Conservation (phyloP, 2,113 vertebrate genomes). For the Xyrauchen texanus region DNA sequence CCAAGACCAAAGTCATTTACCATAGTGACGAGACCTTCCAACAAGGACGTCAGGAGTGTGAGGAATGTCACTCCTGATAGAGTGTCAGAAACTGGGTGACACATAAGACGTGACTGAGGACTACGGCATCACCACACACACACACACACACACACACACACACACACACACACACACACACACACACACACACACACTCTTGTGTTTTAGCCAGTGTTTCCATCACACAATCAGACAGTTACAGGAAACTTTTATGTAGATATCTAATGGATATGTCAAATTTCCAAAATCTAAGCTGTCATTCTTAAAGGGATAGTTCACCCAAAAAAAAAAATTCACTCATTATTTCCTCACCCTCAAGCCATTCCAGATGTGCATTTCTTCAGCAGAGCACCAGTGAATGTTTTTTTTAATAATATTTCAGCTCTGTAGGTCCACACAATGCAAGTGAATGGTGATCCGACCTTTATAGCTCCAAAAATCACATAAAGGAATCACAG, state of each 20-base stretch:
- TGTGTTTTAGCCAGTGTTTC: background rate
- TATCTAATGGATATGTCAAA: background rate
- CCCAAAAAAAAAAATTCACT: no score
- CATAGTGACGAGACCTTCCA: conserved; percentile 55
- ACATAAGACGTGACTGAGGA: background rate
- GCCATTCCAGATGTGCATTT: no score
- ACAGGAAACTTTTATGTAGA: conserved; percentile 25
- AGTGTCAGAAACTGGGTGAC: background rate
- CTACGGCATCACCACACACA: background rate
- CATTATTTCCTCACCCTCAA: no score
- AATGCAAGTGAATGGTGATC: no score
- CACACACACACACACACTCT: background rate
- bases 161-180: background rate
- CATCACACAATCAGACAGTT: conserved; percentile 26
- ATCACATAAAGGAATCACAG: no score
- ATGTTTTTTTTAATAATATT: no score
- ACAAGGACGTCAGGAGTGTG: conserved; percentile 52
- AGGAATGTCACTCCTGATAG: conserved; percentile 54
- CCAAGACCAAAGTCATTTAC: conserved; percentile 23
- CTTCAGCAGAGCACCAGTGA: no score
- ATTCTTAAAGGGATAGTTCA: background rate
- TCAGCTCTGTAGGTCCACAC: no score
- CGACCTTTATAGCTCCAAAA: no score
- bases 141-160: background rate
- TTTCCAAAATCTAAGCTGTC: conserved; percentile 32